Evolutionary conservation across 2,797 vertebrate genomes (phyloP).

Genomic region (Atherinosoma microstoma): DNA sequence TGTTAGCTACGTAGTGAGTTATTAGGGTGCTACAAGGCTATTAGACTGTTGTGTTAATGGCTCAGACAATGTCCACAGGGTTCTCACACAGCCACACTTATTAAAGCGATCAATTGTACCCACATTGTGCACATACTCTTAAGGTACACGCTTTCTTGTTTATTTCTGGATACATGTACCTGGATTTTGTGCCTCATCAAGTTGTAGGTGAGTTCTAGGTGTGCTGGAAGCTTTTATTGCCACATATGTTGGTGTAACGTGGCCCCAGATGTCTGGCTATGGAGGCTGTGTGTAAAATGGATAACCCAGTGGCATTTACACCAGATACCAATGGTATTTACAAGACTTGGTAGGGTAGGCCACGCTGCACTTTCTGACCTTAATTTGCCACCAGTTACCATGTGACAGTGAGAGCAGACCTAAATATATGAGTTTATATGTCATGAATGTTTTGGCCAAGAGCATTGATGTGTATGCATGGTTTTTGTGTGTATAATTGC

Average conservation of each 20-base stretch:
- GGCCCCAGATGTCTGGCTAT: constrained; percentile 40
- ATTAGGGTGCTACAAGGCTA: constrained; percentile 68
- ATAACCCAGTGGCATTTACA: constrained; percentile 80
- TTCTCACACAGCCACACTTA: constrained; percentile 60
- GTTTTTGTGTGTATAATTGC: constrained; percentile 23
- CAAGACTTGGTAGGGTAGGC: constrained; percentile 61
- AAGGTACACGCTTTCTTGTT: constrained; percentile 31
- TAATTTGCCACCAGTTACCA: constrained; percentile 67
- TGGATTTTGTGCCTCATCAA: constrained; percentile 1
- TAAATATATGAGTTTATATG: constrained; percentile 39
- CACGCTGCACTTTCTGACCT: constrained; percentile 75
- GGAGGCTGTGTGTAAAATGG: constrained; percentile 51
- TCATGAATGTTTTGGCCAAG: constrained; percentile 15
- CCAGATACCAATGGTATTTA: constrained; percentile 78
- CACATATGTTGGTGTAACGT: constrained; percentile 30
- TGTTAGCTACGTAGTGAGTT: constrained; percentile 65
- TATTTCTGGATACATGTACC: constrained; percentile 17
- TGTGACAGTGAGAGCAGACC: constrained; percentile 12
- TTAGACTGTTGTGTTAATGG: constrained; percentile 64
- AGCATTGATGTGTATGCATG: constrained; percentile 22
- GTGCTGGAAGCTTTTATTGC: constrained; percentile 45
- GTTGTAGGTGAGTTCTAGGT: constrained; percentile 24
- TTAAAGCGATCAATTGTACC: constrained; percentile 73
- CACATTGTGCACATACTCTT: constrained; percentile 54
- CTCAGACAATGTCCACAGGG: constrained; percentile 59